Evolutionary conservation across 2,113 vertebrate genomes (phyloP).

Genomic region (Isichthys henryi): DNA sequence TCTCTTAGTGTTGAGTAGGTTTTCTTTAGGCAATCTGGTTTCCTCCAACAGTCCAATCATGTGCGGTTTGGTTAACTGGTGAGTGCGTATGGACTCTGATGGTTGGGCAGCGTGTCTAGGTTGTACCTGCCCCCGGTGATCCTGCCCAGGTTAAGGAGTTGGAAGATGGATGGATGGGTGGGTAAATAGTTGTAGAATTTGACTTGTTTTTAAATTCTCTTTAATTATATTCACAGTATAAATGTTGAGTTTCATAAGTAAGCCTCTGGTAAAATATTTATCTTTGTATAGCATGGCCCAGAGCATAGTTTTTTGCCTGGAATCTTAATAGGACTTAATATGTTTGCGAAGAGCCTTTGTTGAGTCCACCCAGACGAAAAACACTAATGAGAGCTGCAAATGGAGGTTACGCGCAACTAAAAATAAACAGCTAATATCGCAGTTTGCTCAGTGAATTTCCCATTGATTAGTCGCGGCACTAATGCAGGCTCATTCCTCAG

Average conservation of each 20-base stretch:
- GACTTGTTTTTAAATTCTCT: background rate
- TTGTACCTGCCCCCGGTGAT: background rate
- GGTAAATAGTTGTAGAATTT: background rate
- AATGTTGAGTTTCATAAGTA: background rate
- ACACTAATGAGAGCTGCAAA: constrained; percentile 37
- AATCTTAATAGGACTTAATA: constrained; percentile 20
- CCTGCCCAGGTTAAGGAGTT: background rate
- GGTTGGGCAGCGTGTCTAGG: background rate
- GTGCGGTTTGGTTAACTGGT: background rate
- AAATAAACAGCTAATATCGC: constrained; percentile 79
- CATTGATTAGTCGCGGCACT: constrained; percentile 91
- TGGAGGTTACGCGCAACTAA: constrained; percentile 53
- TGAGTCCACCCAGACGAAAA: constrained; percentile 27
- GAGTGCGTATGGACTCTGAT: background rate
- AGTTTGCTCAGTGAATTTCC: constrained; percentile 90
- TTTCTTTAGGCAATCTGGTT: background rate
- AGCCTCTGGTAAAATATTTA: background rate
- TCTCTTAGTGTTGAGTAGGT: background rate
- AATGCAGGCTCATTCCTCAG: constrained; percentile 87
- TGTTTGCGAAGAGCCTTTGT: constrained; percentile 14
- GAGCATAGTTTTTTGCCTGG: background rate
- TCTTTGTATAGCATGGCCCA: background rate
- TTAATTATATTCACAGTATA: background rate
- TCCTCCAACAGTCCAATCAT: background rate
- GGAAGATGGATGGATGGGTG: background rate